Evolutionary conservation across 2,888 invertebrate species (phyloP), one percentile per base, ranked within the genome.

Genomic region (Archaeoteleia sp.): DNA sequence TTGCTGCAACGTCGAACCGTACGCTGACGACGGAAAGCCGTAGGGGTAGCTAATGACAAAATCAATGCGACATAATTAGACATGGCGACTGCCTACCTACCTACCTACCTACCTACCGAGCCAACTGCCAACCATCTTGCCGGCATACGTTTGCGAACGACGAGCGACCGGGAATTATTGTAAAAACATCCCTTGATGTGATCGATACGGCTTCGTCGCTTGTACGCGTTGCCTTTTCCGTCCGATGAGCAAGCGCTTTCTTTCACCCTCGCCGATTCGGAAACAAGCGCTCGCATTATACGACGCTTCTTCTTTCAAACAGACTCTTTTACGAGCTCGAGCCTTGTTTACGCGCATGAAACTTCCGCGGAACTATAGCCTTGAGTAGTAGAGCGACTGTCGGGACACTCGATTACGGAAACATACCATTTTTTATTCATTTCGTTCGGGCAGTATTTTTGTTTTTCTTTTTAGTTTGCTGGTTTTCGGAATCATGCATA

Each of bases 11-110:
- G 75, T 72, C 67, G 75, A 74, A 68, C 66, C 53, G 65, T 63
- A 49, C 43, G 55, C 55, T 46, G 62, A 49, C 67, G 71, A 65
- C 75, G 69, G 75, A 70, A 57, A 55, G 74, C 67, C 74, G 75
- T 75, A 77, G 79, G 81, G 82, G 77, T 76, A 76, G 80, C 83
- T 83, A 83, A 83, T 83, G 83, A 83, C 82, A 83, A 83, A 83
- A 83, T 83, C 83, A 83, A 83, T 83, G 83, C 82, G 82, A 83
- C 82, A 83, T 83, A 83, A 83, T 83, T 83, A 83, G 71, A 68
- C 68, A 68, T 68, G 71, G 67, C 71, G 61, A 66, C 68, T 70
- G 60, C 58, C 70, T 67, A 51, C 34, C 60, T 67, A 69, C 57
- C 66, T 71, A 62, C 61, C 62, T 51, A 32, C 61, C 67, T 48